Base-by-base conservation (phyloP, 2,888 invertebrate species). In the Coecobrya sp. region DNA sequence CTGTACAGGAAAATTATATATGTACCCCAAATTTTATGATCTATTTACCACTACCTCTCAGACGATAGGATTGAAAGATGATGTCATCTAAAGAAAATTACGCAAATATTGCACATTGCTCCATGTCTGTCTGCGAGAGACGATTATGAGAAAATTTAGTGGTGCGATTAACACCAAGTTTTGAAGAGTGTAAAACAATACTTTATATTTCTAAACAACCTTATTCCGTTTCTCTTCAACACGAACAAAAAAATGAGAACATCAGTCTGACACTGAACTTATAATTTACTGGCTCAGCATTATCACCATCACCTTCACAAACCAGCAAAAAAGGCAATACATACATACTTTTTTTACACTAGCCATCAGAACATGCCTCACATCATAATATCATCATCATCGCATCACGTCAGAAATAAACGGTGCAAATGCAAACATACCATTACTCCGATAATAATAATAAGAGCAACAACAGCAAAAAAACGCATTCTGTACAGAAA, bases 371-470 rank as follows among this genome's bases (percentile, higher is more conserved):
- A 36, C 55, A 55, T 55, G 55, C 55, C 13, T 16, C 19, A 36
- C 7, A 36, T 59, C 1, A 68, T 68, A 68, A 25, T 68, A 68
- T 30, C 68, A 59, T 27, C 73, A 73, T 73, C 68, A 27, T 7
- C 73, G 8, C n/a, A 84, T 42, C 65, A 84, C 65, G 65, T 84
- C 84, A 65, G 45, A 84, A 62, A 86, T 70, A 86, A 86, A 52
- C 52, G 86, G 73, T 86, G 70, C 86, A 68, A 73, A 86, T 86
- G 49, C 86, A 86, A 86, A 86, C 86, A 55, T 70, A 27, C 68
- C 86, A 86, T 86, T 73, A 86, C 36, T 10, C 19, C 36, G 11
- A 22, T 25, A 5, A 82, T 59, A 62, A 62, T 62, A 82, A 62
- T 30, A 62, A 59, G 36, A 30, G 52, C 81, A 81, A 10, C 13